Percentiles rank a stretch among this genome's conserved stretches.
phyloP scores from a whole-genome alignment of 1,140 invertebrate species.

The Arctopsyche grandis region DNA sequence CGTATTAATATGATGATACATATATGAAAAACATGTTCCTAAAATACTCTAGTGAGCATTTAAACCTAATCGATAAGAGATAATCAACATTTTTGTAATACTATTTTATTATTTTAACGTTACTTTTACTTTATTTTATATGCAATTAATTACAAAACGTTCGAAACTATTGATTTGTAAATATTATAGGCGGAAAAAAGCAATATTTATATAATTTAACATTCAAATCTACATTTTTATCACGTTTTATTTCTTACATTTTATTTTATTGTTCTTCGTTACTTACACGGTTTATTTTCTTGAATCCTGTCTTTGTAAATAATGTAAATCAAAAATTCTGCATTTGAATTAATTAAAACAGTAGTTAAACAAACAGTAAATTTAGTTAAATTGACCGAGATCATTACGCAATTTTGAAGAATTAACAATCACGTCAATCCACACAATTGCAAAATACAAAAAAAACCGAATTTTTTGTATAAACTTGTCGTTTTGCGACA shows the following conservation, averaged over 20 bases:
- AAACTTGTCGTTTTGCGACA: conserved; percentile 7
- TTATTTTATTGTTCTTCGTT: background rate
- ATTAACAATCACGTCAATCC: conserved; percentile 49
- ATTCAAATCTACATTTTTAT: background rate
- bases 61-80: conserved; percentile 31
- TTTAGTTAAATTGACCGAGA: conserved; percentile 51
- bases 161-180: background rate
- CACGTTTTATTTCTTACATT: background rate
- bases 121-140: conserved; percentile 17
- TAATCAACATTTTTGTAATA: conserved; percentile 20
- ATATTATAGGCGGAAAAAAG: background rate
- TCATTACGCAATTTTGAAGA: conserved; percentile 24
- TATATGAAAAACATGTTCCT: conserved; percentile 44
- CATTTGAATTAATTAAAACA: conserved; percentile 40
- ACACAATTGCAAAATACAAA: conserved; percentile 37
- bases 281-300: background rate
- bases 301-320: conserved; percentile 42
- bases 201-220: background rate
- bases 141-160: background rate
- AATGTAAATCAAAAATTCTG: conserved; percentile 47
- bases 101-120: conserved; percentile 1
- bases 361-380: conserved; percentile 30
- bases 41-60: conserved; percentile 45
- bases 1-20: conserved; percentile 26
- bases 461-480: background rate